Conservation (phyloP, 1,140 invertebrate species). For the Brachystomella parvula region DNA sequence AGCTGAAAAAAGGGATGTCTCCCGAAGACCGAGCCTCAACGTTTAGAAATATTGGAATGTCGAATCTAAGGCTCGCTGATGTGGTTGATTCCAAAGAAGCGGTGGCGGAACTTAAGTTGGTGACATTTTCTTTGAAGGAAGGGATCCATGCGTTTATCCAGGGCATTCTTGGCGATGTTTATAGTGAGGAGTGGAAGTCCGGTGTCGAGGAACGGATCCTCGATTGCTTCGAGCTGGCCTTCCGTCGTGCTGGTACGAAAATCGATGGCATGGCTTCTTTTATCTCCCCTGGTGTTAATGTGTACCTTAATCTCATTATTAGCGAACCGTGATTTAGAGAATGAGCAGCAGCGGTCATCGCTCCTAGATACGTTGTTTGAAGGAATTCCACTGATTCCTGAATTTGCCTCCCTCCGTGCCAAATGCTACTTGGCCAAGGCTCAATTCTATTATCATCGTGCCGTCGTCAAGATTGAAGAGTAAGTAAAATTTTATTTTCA, state of each 20-base stretch:
- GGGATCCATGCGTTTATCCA: neutral
- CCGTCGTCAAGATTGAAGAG: neutral
- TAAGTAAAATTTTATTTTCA: neutral
- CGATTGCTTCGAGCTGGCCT: neutral
- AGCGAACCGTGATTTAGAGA: neutral
- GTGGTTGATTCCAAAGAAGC: neutral
- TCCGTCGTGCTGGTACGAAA: neutral
- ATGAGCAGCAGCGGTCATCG: neutral
- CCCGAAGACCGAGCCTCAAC: neutral
- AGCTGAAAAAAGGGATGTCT: neutral
- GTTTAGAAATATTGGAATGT: neutral
- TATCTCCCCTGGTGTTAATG: neutral
- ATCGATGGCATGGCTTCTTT: neutral
- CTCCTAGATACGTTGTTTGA: neutral
- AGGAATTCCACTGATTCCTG: neutral
- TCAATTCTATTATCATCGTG: conserved; percentile 9
- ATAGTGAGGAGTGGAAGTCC: neutral
- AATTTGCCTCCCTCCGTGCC: neutral
- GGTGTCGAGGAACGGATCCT: neutral
- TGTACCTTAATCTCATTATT: neutral
- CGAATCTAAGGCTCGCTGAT: conserved; percentile 13
- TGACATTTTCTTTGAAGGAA: neutral
- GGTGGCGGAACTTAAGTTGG: neutral
- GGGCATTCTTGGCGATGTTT: neutral
- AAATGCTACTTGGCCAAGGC: conserved; percentile 7